Base-by-base conservation (phyloP, 2,113 vertebrate genomes). In the Pseudopodoces humilis region DNA sequence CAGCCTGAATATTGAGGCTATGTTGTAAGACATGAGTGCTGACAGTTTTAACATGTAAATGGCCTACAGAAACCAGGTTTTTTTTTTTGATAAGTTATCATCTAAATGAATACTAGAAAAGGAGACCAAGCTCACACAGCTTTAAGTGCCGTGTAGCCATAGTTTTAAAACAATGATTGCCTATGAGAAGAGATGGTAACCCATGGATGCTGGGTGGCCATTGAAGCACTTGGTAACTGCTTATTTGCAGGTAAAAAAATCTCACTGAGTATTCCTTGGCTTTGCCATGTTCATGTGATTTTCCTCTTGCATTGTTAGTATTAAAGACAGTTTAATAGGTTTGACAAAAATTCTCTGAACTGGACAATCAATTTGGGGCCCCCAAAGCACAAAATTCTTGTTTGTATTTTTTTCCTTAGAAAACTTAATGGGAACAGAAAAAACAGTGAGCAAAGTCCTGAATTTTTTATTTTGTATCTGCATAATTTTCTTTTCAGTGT, bases 331-430 rank as follows among this genome's bases (percentile, higher is more conserved):
- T 85, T 90, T 90, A 93, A 74, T 62, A 53, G 13, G 15, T 88
- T 90, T 95, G 74, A 78, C 15, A 92, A 90, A 85, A 23, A 41
- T 80, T 80, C 20, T 47, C 58, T 83, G 89, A 93, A 81, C 60
- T 79, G 70, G n/a, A 52, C 78, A 50, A 27, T 81, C 59, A 35
- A 56, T 60, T 70, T 90, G 35, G n/a, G 14, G 30, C 47, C 39
- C 8, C 18, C 33, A 69, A 83, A 70, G 56, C 63, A 68, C 37
- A 86, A 95, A 92, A 75, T 64, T 50, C 11, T 58, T 79, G 23
- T 24, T 56, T 39, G 25, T 50, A 24, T 44, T 83, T 62, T 85
- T 88, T 77, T 8, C 25, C n/a, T 71, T 75, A 56, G 65, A 76
- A 70, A 93, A 86, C 23, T 53, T 79, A 33, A 22, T 77, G 35